A percentile compares a stretch with the other conserved stretches of the same genome.
Conservation (phyloP, 30 jellyfish, hydroid and myxozoan genomes). For the Turritopsis dohrnii region DNA sequence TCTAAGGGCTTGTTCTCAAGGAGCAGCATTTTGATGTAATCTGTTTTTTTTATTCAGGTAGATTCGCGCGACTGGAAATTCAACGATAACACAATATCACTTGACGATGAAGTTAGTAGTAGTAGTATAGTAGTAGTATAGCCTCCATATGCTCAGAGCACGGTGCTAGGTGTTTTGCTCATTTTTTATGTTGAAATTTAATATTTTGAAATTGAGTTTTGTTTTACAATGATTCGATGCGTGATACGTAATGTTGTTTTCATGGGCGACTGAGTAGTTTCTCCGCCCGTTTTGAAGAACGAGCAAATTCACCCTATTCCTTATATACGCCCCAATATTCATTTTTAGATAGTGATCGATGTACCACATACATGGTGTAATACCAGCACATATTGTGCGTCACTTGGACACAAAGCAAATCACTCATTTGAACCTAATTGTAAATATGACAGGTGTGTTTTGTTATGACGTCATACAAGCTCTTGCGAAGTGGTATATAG, state of each 20-base stretch:
- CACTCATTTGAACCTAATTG: conserved; percentile 84
- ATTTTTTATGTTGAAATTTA: background rate
- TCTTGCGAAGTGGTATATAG: background rate
- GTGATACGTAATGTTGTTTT: too few relatives aligned
- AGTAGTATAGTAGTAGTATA: too few relatives aligned
- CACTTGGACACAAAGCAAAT: conserved; percentile 92
- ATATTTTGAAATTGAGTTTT: background rate
- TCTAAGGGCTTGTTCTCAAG: too few relatives aligned
- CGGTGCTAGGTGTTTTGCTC: too few relatives aligned
- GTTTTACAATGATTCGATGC: background rate
- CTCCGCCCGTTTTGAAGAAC: too few relatives aligned
- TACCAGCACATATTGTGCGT: conserved; percentile 40
- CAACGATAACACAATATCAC: conserved; percentile 76
- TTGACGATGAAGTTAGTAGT: conserved; percentile 57
- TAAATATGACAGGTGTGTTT: conserved; percentile 73
- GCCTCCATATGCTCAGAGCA: too few relatives aligned
- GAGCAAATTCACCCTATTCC: too few relatives aligned
- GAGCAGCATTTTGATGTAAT: too few relatives aligned
- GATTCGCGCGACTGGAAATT: conserved; percentile 87
- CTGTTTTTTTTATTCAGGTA: conserved; percentile 55
- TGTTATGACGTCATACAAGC: background rate
- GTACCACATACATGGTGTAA: conserved; percentile 60
- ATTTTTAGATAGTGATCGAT: conserved; percentile 63
- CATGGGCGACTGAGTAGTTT: too few relatives aligned
- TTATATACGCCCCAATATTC: background rate